These are phyloP conservation scores for Mesoligia furuncula DNA, from an alignment of 2,888 invertebrate species.

Conservation along the genomic window DNA sequence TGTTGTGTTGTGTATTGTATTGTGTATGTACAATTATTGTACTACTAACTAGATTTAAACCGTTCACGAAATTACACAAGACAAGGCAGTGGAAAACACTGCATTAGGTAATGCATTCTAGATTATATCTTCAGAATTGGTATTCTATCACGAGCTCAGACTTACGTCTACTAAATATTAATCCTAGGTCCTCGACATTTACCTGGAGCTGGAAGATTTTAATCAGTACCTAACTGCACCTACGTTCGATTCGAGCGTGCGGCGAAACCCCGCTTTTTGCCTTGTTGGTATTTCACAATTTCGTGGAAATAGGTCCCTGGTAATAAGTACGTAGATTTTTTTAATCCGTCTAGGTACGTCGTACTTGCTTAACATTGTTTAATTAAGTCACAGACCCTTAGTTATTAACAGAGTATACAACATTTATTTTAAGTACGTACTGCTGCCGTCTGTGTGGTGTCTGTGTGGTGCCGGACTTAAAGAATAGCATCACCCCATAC, in stretches of 20 bases:
- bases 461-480: no score
- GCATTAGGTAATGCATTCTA: slow-evolving; percentile 30
- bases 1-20: no score
- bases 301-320: not conserved
- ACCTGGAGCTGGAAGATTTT: slow-evolving; percentile 28
- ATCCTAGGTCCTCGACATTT: slow-evolving; percentile 15
- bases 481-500: no score
- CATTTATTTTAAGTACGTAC: not conserved
- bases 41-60: not conserved
- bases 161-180: slow-evolving; percentile 33
- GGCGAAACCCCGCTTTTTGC: not conserved
- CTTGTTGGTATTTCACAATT: slow-evolving; percentile 14
- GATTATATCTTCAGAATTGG: slow-evolving; percentile 46
- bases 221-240: slow-evolving; percentile 17
- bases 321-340: not conserved
- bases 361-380: slow-evolving; percentile 6
- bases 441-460: no score
- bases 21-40: no score
- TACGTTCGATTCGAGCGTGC: not conserved
- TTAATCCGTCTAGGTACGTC: not conserved
- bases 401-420: not conserved
- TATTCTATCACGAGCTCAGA: slow-evolving; percentile 32
- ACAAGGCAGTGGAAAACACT: not conserved
- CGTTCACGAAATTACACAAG: slow-evolving; percentile 30
- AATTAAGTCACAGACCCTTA: not conserved